Conservation (phyloP, 2,113 vertebrate genomes). For the Podocnemis expansa region DNA sequence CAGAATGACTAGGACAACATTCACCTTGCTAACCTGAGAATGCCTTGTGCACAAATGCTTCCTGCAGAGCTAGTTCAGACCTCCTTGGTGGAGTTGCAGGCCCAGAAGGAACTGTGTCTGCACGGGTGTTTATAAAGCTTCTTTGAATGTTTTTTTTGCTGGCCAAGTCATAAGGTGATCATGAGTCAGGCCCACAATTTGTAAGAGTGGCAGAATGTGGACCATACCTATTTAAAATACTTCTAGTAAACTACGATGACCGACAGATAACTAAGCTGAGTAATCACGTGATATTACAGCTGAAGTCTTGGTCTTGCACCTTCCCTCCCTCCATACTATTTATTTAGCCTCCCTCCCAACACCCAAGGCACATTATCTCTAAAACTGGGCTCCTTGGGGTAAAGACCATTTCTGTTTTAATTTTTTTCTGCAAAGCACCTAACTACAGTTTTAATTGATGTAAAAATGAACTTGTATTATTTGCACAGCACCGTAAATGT, state of each 20-base stretch:
- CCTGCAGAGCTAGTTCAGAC: background rate
- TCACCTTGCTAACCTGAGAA: background rate
- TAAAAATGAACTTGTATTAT: background rate
- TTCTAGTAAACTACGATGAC: background rate
- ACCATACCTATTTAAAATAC: background rate
- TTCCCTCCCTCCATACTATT: background rate
- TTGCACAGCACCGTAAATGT: background rate
- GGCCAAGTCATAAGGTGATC: background rate
- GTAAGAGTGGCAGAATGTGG: background rate
- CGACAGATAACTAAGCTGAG: background rate
- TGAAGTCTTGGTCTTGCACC: background rate
- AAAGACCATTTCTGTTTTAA: background rate
- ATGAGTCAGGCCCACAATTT: background rate
- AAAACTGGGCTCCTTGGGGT: background rate
- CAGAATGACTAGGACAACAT: background rate
- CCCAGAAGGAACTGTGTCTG: background rate
- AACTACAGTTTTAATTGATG: rapidly evolving
- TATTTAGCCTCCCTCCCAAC: background rate
- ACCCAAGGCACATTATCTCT: background rate
- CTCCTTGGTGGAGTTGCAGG: background rate
- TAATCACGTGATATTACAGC: background rate
- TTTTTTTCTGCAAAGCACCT: background rate
- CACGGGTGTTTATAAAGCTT: background rate
- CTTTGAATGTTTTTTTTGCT: background rate
- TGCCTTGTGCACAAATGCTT: background rate